Evolutionary conservation across 2,797 vertebrate genomes (phyloP).

Genomic region (Sparidentex hasta): DNA sequence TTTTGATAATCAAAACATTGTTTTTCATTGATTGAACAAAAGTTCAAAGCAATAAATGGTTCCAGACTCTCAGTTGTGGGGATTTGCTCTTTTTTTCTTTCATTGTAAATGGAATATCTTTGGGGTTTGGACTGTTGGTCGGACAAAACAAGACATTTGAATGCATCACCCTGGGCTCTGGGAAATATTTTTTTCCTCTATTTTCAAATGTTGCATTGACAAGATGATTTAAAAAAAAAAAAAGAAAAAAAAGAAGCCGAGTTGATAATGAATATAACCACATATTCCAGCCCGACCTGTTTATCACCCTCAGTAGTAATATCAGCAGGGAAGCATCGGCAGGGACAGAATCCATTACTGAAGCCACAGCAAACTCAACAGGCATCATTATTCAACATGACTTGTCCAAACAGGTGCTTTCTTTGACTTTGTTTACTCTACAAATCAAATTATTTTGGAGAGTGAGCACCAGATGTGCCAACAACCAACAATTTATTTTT

Average conservation of each 20-base stretch:
- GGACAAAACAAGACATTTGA: too few relatives aligned
- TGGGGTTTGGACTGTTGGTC: not conserved
- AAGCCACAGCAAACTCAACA: not conserved
- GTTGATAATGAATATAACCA: not conserved
- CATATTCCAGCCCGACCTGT: too few relatives aligned
- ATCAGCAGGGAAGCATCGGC: not conserved
- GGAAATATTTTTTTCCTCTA: too few relatives aligned
- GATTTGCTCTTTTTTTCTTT: not conserved
- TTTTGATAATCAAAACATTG: too few relatives aligned
- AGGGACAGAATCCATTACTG: not conserved
- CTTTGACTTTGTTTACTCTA: not conserved
- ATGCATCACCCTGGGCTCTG: too few relatives aligned
- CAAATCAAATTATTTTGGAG: not conserved
- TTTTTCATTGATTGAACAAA: too few relatives aligned
- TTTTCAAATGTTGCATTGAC: not conserved
- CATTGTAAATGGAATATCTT: not conserved
- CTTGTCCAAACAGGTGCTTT: not conserved
- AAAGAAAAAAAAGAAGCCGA: too few relatives aligned
- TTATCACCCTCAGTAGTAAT: not conserved
- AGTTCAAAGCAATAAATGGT: too few relatives aligned
- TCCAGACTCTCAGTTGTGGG: too few relatives aligned
- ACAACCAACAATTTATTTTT: not conserved
- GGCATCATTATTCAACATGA: not conserved
- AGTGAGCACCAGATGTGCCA: not conserved
- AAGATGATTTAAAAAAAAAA: too few relatives aligned